phyloP scores from a whole-genome alignment of 2,113 vertebrate species.

The Saimiri boliviensis region DNA sequence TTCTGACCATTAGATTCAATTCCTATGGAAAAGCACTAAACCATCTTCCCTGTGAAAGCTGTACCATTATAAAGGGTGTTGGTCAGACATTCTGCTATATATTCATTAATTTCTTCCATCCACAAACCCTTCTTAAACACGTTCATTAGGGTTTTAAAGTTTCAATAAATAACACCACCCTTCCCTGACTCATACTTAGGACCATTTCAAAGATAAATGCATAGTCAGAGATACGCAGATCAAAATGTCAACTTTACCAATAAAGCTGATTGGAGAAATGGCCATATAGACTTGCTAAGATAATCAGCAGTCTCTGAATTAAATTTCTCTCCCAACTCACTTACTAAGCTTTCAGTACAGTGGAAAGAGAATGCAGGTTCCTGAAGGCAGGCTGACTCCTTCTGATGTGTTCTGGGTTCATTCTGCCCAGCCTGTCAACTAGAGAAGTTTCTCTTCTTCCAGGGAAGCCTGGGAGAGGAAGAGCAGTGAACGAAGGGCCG shows the following conservation, averaged over 20 bases:
- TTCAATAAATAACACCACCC: not conserved
- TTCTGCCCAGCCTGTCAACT: not conserved
- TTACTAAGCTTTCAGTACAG: not conserved
- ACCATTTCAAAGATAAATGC: constrained; percentile 44
- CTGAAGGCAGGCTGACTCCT: not conserved
- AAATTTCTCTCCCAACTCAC: not conserved
- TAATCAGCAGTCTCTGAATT: not conserved
- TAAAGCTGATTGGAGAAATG: not conserved
- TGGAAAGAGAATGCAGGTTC: not conserved
- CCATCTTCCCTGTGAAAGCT: not conserved
- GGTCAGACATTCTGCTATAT: not conserved
- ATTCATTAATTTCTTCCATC: constrained; percentile 15
- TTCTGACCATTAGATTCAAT: not conserved
- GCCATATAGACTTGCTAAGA: not conserved
- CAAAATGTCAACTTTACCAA: constrained; percentile 34
- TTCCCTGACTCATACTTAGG: not conserved
- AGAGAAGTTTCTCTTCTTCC: not conserved
- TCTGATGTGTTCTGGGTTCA: not conserved
- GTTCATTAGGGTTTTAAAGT: not conserved
- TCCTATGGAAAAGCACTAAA: too few relatives aligned
- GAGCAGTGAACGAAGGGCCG: not conserved
- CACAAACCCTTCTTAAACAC: constrained; percentile 28
- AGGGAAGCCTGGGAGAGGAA: not conserved
- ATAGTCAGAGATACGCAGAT: not conserved
- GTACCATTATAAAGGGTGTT: not conserved